Conservation (phyloP, 2,113 vertebrate species). For the Forbesichthys agassizii region DNA sequence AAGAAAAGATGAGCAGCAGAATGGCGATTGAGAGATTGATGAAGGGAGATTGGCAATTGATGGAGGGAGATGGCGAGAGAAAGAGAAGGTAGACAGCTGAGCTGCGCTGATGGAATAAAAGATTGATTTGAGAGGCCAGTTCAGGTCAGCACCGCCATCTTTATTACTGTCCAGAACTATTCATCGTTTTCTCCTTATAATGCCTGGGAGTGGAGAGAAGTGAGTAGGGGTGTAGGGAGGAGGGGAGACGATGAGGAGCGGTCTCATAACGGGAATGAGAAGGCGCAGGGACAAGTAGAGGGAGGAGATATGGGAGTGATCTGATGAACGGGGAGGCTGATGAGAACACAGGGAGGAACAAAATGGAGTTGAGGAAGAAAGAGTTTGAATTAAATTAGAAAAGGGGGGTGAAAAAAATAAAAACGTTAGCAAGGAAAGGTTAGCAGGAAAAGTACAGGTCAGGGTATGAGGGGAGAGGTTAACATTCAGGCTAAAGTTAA, state of each 20-base stretch:
- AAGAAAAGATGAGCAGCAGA: slow-evolving; percentile 42
- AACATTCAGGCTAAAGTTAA: background rate
- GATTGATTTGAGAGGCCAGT: slow-evolving; percentile 73
- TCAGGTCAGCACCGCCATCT: slow-evolving; percentile 71
- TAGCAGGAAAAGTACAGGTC: background rate
- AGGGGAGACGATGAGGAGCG: background rate
- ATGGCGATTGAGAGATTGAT: slow-evolving; percentile 55
- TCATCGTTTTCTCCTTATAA: slow-evolving; percentile 61
- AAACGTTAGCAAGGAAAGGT: background rate
- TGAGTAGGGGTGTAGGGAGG: background rate
- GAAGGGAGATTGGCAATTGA: slow-evolving; percentile 55
- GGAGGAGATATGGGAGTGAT: background rate
- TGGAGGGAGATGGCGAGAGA: slow-evolving; percentile 13
- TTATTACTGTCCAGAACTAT: slow-evolving; percentile 65
- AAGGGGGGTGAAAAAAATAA: background rate
- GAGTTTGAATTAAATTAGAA: background rate
- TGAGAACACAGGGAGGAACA: background rate
- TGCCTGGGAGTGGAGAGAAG: slow-evolving; percentile 2
- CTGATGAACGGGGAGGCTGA: background rate
- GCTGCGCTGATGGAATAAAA: slow-evolving; percentile 64
- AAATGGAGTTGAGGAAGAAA: background rate
- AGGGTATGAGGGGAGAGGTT: background rate
- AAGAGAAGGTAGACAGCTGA: slow-evolving; percentile 52
- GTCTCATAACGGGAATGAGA: background rate
- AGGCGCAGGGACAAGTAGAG: background rate